A percentile compares a stretch with the other conserved stretches of the same genome.
Conservation (phyloP, 2,113 vertebrate species). For the Nothocercus nigrocapillus region DNA sequence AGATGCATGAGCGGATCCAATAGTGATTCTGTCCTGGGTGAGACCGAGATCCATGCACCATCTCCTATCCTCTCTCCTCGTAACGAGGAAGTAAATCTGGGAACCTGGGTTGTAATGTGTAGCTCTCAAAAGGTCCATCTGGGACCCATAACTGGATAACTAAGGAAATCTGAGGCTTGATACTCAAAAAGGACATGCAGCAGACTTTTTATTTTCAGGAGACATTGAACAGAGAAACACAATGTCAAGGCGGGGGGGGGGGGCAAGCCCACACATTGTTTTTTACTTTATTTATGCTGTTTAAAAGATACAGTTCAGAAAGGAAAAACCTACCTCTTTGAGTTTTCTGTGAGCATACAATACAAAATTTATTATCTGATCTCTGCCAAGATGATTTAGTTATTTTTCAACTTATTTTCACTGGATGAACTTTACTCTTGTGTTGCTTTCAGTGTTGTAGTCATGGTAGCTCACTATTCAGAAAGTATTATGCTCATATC, state of each 20-base stretch:
- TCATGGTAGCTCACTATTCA: background rate
- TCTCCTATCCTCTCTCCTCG: background rate
- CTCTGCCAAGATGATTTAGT: background rate
- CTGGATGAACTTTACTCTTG: background rate
- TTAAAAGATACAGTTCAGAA: background rate
- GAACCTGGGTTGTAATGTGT: background rate
- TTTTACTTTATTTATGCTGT: background rate
- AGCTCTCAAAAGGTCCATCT: slow-evolving; percentile 1
- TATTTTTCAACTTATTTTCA: background rate
- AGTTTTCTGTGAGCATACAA: background rate
- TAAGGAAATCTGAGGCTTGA: background rate
- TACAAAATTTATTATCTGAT: background rate
- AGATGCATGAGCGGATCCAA: background rate
- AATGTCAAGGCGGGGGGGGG: too few species aligned
- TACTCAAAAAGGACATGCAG: too few species aligned
- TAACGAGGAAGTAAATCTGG: background rate
- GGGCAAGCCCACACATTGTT: too few species aligned
- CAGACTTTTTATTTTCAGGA: too few species aligned
- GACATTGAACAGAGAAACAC: too few species aligned
- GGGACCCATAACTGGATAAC: background rate
- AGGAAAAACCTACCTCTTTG: background rate
- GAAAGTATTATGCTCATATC: background rate
- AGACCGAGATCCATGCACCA: background rate
- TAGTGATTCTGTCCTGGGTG: background rate
- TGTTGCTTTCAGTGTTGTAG: background rate